These are phyloP conservation scores for Enteromius argenteus DNA, from an alignment of 2,797 vertebrate species.

Conservation along the genomic window DNA sequence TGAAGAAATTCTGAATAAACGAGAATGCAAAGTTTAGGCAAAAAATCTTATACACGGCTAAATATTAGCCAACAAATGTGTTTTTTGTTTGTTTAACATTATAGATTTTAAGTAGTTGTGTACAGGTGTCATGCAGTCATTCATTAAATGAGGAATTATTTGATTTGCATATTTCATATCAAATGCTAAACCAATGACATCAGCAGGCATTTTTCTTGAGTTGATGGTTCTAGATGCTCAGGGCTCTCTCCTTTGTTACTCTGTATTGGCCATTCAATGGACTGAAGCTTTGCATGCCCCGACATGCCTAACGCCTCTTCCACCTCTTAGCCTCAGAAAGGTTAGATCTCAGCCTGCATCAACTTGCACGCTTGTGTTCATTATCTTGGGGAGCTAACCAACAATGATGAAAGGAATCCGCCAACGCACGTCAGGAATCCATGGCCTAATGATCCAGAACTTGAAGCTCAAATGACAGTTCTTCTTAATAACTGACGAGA, in stretches of 20 bases:
- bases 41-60: not conserved
- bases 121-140: not conserved
- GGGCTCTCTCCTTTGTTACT: not conserved
- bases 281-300: not conserved
- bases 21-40: not conserved
- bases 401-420: conserved; percentile 21
- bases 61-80: not conserved
- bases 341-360: conserved; percentile 8
- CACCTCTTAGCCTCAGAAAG: conserved; percentile 16
- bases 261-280: not conserved
- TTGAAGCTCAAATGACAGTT: conserved; percentile 3
- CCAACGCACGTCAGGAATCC: conserved; percentile 5
- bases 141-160: not conserved
- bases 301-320: conserved; percentile 18
- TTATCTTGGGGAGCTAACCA: not conserved
- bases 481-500: not conserved
- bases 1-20: not conserved
- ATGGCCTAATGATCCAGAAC: conserved; percentile 9
- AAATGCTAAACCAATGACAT: not conserved
- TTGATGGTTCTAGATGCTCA: not conserved
- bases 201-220: not conserved
- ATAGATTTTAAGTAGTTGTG: not conserved
- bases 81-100: not conserved
- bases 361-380: not conserved
- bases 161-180: not conserved